Evolutionary conservation across 2,888 invertebrate genomes (phyloP).

Genomic region (Sarcophaga rosellei): DNA sequence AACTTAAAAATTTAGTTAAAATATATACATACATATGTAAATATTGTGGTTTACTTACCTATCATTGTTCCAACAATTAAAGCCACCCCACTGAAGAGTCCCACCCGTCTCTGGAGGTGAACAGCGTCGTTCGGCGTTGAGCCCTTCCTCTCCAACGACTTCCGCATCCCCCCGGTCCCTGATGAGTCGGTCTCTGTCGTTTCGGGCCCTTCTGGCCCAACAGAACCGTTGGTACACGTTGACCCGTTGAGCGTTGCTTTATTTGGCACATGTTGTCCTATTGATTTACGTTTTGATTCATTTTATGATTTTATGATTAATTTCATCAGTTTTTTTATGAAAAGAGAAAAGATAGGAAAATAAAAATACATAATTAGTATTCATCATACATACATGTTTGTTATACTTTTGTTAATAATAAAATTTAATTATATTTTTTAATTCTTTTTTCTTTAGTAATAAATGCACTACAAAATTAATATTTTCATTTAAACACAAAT

Average conservation of each 20-base stretch:
- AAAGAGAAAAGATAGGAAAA: slow-evolving; percentile 13
- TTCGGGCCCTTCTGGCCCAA: slow-evolving; percentile 82
- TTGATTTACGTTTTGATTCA: slow-evolving; percentile 10
- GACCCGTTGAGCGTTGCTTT: slow-evolving; percentile 81
- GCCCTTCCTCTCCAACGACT: slow-evolving; percentile 93
- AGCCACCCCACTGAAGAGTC: slow-evolving; percentile 99
- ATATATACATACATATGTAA: no score
- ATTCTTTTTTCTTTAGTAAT: not conserved
- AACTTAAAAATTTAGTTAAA: not conserved
- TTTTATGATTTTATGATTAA: not conserved
- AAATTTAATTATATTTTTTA: not conserved
- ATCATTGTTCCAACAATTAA: slow-evolving; percentile 99
- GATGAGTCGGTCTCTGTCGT: slow-evolving; percentile 82
- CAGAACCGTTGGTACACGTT: slow-evolving; percentile 81
- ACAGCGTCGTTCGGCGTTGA: slow-evolving; percentile 97
- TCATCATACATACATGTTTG: not conserved
- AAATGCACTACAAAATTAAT: slow-evolving; percentile 47
- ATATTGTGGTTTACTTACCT: slow-evolving; percentile 83
- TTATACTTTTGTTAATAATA: not conserved
- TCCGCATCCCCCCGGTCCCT: slow-evolving; percentile 82
- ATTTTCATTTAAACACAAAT: not conserved
- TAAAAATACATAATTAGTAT: not conserved
- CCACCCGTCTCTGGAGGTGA: slow-evolving; percentile 99
- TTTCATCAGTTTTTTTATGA: not conserved
- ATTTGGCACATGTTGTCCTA: slow-evolving; percentile 82